Evolutionary conservation across 2,888 invertebrate genomes (phyloP).

Genomic region (Osedax fenrisi): DNA sequence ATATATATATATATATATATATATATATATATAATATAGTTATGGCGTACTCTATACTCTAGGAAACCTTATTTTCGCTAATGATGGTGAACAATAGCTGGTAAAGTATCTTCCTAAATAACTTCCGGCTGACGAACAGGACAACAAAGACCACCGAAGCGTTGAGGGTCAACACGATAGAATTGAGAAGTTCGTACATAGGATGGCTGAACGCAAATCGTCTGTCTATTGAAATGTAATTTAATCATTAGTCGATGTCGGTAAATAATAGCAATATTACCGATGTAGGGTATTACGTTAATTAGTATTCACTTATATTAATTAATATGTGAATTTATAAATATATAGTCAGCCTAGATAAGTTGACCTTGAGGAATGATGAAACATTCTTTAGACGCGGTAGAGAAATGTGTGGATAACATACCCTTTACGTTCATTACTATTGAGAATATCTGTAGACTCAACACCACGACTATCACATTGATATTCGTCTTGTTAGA

Average conservation of each 20-base stretch:
- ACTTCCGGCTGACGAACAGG: neutral
- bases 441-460: neutral
- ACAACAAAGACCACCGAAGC: neutral
- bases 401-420: neutral
- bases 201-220: neutral
- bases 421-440: neutral
- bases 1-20: too few relatives aligned
- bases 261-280: too few relatives aligned
- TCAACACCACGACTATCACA: neutral
- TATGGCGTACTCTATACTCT: too few relatives aligned
- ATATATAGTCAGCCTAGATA: too few relatives aligned
- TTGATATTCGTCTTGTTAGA: neutral
- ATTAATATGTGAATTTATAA: too few relatives aligned
- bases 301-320: too few relatives aligned
- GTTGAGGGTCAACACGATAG: slow-evolving; percentile 5
- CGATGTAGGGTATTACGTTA: too few relatives aligned
- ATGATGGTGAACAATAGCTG: neutral
- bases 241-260: too few relatives aligned
- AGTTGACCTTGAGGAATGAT: neutral
- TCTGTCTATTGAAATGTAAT: too few relatives aligned
- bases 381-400: neutral
- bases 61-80: neutral
- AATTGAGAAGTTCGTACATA: slow-evolving; percentile 11
- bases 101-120: neutral
- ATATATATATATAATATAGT: too few relatives aligned